A percentile compares a stretch with the other conserved stretches of the same genome.
phyloP scores from a whole-genome alignment of 2,113 vertebrate genomes.

The Perca flavescens region DNA sequence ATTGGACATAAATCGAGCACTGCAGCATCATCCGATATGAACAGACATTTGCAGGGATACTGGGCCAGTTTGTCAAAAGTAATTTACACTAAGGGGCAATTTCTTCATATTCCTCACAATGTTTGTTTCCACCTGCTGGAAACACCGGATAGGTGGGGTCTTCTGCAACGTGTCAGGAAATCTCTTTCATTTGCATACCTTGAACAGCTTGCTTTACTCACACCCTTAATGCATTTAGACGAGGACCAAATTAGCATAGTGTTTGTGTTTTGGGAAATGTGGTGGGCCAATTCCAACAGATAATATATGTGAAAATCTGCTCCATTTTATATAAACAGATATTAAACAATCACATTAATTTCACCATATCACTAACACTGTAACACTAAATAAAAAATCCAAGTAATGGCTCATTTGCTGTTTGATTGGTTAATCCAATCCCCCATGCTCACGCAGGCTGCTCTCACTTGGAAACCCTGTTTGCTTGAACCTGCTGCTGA shows the following conservation, averaged over 20 bases:
- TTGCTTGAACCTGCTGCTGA: slow-evolving; percentile 5
- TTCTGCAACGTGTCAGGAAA: background rate
- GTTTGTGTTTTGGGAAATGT: slow-evolving; percentile 2
- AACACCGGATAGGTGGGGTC: background rate
- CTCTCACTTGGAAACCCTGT: slow-evolving; percentile 10
- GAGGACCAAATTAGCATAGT: background rate
- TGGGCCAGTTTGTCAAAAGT: background rate
- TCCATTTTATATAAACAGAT: background rate
- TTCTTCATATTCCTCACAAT: background rate
- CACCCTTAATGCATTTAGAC: background rate
- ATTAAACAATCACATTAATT: background rate
- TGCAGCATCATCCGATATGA: background rate
- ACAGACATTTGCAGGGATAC: background rate
- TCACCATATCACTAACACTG: no score
- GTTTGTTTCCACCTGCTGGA: background rate
- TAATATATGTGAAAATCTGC: background rate
- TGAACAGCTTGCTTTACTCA: background rate
- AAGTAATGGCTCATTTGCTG: background rate
- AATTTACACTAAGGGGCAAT: background rate
- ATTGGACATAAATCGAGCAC: background rate
- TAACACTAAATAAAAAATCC: background rate
- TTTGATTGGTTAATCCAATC: background rate
- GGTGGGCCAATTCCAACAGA: background rate
- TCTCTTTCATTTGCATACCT: slow-evolving; percentile 14
- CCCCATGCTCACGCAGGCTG: background rate